A percentile compares a stretch with the other conserved stretches of the same genome.
These are phyloP conservation scores for Eulemur mongoz DNA, from an alignment of 2,797 vertebrate species.

Conservation along the genomic window DNA sequence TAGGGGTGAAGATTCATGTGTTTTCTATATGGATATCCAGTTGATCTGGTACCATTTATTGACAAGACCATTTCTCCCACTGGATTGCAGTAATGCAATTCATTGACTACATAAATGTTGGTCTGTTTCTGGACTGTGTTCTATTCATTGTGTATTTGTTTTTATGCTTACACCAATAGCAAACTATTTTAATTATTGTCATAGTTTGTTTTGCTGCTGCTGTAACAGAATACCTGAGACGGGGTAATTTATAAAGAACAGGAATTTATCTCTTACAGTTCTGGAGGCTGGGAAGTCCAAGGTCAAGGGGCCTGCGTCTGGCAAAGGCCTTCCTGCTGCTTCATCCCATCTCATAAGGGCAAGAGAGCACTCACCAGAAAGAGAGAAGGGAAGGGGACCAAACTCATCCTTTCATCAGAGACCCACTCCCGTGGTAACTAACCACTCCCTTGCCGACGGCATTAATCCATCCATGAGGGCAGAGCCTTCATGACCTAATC, in stretches of 20 bases:
- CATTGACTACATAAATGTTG: no score
- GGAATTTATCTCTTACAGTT: no score
- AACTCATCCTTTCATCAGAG: not conserved
- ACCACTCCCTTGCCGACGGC: not conserved
- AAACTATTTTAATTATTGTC: not conserved
- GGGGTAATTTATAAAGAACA: no score
- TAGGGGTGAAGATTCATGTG: not conserved
- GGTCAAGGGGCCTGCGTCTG: not conserved
- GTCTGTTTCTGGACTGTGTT: not conserved
- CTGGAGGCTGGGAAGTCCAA: no score
- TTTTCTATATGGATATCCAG: not conserved
- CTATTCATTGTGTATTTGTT: not conserved
- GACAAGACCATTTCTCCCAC: not conserved
- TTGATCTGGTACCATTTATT: not conserved
- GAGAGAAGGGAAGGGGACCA: not conserved
- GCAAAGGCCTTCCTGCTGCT: not conserved
- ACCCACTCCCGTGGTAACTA: not conserved
- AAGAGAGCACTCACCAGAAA: not conserved
- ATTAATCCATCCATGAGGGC: not conserved
- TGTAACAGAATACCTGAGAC: not conserved
- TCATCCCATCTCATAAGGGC: not conserved
- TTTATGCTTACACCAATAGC: not conserved
- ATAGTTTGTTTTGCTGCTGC: not conserved
- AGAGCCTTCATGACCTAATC: not conserved
- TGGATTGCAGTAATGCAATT: not conserved